Percentiles rank a stretch among this genome's conserved stretches.
phyloP scores from a whole-genome alignment of 2,888 invertebrate genomes.

The Pseudoips prasinana region DNA sequence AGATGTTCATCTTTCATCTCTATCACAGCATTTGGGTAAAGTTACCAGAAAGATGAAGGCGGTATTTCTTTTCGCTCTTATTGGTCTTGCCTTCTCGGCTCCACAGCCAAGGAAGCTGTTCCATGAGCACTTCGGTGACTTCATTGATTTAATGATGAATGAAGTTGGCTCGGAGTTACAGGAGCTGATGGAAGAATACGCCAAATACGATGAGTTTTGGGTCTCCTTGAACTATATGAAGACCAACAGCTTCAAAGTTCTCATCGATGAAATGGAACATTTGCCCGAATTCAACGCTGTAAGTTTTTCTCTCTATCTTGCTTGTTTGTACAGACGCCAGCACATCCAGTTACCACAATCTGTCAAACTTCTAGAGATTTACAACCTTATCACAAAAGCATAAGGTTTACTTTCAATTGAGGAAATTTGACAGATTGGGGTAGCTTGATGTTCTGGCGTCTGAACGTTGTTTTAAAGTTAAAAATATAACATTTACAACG shows the following conservation, averaged over 20 bases:
- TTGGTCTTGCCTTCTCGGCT: conserved; percentile 44
- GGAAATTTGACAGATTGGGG: too few relatives aligned
- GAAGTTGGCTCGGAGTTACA: neutral
- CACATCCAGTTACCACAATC: too few relatives aligned
- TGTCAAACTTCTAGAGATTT: too few relatives aligned
- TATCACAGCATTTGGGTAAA: conserved; percentile 27
- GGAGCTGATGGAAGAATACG: conserved; percentile 34
- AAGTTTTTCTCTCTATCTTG: conserved; percentile 28
- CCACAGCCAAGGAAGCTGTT: conserved; percentile 38
- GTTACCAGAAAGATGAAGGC: conserved; percentile 46
- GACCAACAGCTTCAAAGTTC: conserved; percentile 50
- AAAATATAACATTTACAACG: too few relatives aligned
- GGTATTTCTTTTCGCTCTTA: conserved; percentile 41
- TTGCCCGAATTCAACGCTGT: conserved; percentile 63
- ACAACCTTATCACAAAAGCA: too few relatives aligned
- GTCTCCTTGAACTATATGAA: conserved; percentile 42
- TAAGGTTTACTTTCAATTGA: too few relatives aligned
- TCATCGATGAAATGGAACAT: conserved; percentile 58
- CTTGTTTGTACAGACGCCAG: too few relatives aligned
- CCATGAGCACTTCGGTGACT: neutral
- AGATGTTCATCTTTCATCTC: neutral
- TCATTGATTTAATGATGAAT: neutral
- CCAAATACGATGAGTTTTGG: conserved; percentile 54
- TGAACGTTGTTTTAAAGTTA: too few relatives aligned
- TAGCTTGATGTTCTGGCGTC: too few relatives aligned